These are phyloP conservation scores for Paguma larvata DNA, from an alignment of 2,797 vertebrate genomes.

Conservation along the genomic window DNA sequence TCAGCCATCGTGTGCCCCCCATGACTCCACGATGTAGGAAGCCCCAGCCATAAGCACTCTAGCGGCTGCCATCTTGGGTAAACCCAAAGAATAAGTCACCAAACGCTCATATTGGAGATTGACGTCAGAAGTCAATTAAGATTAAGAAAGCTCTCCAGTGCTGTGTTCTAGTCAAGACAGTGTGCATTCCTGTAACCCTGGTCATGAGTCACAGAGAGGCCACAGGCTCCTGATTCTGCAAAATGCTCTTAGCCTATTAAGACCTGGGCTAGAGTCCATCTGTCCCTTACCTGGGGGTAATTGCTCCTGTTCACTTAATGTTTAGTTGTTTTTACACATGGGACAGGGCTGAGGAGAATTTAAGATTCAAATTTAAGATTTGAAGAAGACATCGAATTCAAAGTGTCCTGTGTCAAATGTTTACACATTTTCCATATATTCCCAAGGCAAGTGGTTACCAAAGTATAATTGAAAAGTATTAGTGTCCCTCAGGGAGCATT, in stretches of 20 bases:
- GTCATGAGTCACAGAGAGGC: background rate
- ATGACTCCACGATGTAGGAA: background rate
- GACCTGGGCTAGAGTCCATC: background rate
- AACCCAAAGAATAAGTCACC: background rate
- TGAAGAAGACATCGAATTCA: background rate
- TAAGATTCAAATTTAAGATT: background rate
- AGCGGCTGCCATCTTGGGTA: background rate
- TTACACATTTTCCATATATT: constrained; percentile 30
- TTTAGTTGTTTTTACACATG: background rate
- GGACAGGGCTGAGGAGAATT: background rate
- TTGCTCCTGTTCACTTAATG: background rate
- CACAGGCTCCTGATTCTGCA: background rate
- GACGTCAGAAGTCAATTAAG: background rate
- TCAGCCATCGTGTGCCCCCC: background rate
- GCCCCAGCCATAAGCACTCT: background rate
- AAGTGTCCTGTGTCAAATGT: background rate
- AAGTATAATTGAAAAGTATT: background rate
- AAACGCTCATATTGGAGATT: background rate
- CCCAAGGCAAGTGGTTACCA: constrained; percentile 5
- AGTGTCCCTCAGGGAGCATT: background rate
- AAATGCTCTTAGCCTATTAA: background rate
- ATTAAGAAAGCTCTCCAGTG: background rate
- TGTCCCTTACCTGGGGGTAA: background rate
- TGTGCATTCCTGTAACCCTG: background rate
- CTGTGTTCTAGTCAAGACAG: background rate